Evolutionary conservation across 2,797 vertebrate species (phyloP).

Genomic region (Phrynocephalus forsythii): DNA sequence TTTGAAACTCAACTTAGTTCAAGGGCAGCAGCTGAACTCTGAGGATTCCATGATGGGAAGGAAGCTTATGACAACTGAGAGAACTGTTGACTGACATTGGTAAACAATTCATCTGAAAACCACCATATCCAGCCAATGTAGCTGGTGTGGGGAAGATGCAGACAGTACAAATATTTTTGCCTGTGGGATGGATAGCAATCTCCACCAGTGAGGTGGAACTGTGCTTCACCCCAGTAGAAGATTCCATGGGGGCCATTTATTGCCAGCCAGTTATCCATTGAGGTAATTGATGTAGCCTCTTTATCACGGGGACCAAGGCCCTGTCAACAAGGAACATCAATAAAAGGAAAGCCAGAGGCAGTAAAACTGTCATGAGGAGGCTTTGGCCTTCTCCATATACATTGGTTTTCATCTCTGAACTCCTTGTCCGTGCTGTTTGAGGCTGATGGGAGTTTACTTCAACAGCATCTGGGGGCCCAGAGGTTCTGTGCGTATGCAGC

Average conservation of each 20-base stretch:
- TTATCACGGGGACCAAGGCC: neutral
- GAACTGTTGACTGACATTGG: neutral
- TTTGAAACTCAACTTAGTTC: slow-evolving; percentile 20
- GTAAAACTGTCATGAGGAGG: neutral
- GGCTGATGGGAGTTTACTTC: neutral
- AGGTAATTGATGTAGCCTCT: neutral
- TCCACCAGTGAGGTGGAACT: neutral
- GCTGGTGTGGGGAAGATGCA: neutral
- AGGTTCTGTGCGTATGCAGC: too few species aligned
- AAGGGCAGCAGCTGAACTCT: slow-evolving; percentile 15
- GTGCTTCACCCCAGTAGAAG: neutral
- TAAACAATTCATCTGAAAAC: neutral
- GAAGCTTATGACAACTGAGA: neutral
- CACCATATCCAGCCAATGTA: neutral
- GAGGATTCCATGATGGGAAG: neutral
- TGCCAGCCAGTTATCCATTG: neutral
- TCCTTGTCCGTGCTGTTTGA: neutral
- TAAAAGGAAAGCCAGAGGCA: neutral
- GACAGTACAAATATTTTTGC: too few species aligned
- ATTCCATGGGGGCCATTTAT: neutral
- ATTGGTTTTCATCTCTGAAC: neutral
- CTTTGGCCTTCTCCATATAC: neutral
- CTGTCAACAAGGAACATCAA: neutral
- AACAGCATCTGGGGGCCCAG: too few species aligned
- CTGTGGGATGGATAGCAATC: neutral